Evolutionary conservation across 2,797 vertebrate species (phyloP).

Genomic region (Brachyrhaphis roseni): DNA sequence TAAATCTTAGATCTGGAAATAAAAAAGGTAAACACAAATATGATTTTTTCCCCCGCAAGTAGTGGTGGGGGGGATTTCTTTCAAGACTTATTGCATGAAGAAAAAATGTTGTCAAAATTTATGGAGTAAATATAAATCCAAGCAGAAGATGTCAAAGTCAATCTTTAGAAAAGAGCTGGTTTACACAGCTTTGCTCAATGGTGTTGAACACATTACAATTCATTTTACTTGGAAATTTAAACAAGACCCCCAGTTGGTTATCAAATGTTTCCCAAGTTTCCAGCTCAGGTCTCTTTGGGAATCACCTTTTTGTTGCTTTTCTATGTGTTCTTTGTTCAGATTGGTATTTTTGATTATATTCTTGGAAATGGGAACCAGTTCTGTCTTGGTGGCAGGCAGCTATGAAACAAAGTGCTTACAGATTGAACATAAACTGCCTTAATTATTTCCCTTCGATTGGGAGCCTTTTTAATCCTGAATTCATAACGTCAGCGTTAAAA

Average conservation of each 20-base stretch:
- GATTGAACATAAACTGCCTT: neutral
- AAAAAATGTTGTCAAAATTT: neutral
- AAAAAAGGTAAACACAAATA: neutral
- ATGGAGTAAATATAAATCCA: neutral
- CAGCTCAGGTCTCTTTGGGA: neutral
- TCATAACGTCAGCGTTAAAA: neutral
- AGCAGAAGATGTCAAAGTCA: neutral
- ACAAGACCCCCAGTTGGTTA: neutral
- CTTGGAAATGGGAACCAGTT: neutral
- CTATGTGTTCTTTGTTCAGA: neutral
- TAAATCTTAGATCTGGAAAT: neutral
- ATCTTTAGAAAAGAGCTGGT: neutral
- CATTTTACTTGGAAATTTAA: neutral
- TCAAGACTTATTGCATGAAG: neutral
- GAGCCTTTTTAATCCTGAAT: neutral
- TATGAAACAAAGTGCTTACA: neutral
- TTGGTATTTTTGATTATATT: neutral
- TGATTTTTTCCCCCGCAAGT: neutral
- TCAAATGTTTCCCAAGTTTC: neutral
- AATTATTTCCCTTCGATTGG: neutral
- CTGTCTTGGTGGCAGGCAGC: neutral
- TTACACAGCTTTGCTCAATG: neutral
- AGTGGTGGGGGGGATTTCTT: neutral
- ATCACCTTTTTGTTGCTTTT: neutral
- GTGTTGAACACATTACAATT: neutral